Percentiles rank a stretch among this genome's conserved stretches.
These are phyloP conservation scores for Nyctereutes procyonoides DNA, from an alignment of 2,113 vertebrate genomes.

Conservation along the genomic window DNA sequence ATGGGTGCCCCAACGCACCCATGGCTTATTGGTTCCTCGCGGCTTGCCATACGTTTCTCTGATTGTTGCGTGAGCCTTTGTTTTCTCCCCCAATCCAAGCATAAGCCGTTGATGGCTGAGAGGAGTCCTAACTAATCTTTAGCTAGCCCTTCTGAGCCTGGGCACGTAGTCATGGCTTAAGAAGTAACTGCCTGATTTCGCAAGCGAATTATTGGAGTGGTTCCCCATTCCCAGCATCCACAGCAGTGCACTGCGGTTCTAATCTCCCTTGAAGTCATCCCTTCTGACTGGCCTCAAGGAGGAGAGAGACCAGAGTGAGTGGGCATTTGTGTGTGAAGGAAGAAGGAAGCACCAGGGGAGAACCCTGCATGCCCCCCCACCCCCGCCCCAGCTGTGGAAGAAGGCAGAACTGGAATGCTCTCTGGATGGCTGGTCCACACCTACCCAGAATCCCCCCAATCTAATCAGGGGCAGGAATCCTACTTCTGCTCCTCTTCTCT, in stretches of 20 bases:
- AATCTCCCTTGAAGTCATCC: neutral
- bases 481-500: neutral
- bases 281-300: neutral
- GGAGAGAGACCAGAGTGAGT: neutral
- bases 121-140: neutral
- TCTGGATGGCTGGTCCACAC: neutral
- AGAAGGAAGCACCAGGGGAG: neutral
- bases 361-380: neutral
- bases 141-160: neutral
- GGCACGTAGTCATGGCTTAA: neutral
- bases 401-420: neutral
- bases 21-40: neutral
- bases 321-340: neutral
- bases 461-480: neutral
- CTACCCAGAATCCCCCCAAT: neutral
- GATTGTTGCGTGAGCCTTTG: neutral
- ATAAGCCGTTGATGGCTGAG: neutral
- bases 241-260: neutral
- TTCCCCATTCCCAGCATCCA: neutral
- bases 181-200: neutral
- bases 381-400: neutral
- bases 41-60: neutral
- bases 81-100: neutral
- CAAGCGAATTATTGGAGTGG: neutral
- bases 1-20: rapidly evolving